Evolutionary conservation across 2,888 invertebrate species (phyloP).

Genomic region (Cryptocephalus moraei): DNA sequence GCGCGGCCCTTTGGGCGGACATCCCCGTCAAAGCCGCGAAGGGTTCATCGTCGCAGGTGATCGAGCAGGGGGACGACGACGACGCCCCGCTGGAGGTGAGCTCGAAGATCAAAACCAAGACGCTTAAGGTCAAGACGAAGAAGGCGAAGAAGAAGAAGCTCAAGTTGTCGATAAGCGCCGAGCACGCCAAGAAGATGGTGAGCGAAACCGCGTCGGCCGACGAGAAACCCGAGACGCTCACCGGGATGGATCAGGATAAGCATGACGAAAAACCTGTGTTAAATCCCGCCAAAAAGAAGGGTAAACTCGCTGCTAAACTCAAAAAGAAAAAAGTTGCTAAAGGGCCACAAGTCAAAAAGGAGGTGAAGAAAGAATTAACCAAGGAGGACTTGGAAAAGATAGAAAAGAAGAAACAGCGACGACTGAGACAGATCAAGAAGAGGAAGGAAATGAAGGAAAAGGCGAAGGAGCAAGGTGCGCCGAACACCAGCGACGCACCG

Average conservation of each 20-base stretch:
- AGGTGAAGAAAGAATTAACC: conserved; percentile 6
- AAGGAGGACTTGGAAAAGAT: conserved; percentile 21
- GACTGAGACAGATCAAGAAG: conserved; percentile 21
- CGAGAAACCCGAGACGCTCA: neutral
- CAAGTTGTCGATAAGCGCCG: neutral
- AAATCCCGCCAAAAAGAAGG: neutral
- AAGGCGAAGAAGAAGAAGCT: conserved; percentile 19
- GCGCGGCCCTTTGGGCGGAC: conserved; percentile 46
- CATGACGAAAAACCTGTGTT: neutral
- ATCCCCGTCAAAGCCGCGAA: conserved; percentile 33
- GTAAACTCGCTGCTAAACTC: neutral
- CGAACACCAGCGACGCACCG: neutral
- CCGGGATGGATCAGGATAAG: neutral
- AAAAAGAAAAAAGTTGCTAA: neutral
- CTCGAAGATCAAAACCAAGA: conserved; percentile 20
- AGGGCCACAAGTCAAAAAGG: neutral
- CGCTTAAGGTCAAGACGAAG: conserved; percentile 6
- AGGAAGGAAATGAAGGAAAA: conserved; percentile 15
- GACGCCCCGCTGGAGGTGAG: conserved; percentile 24
- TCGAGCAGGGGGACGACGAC: conserved; percentile 19
- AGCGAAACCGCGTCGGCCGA: neutral
- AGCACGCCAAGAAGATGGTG: neutral
- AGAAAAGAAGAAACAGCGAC: conserved; percentile 23
- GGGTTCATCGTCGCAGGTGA: too few relatives aligned
- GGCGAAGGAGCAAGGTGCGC: conserved; percentile 9